These are phyloP conservation scores for Smutsia gigantea DNA, from an alignment of 2,797 vertebrate genomes.

Conservation along the genomic window DNA sequence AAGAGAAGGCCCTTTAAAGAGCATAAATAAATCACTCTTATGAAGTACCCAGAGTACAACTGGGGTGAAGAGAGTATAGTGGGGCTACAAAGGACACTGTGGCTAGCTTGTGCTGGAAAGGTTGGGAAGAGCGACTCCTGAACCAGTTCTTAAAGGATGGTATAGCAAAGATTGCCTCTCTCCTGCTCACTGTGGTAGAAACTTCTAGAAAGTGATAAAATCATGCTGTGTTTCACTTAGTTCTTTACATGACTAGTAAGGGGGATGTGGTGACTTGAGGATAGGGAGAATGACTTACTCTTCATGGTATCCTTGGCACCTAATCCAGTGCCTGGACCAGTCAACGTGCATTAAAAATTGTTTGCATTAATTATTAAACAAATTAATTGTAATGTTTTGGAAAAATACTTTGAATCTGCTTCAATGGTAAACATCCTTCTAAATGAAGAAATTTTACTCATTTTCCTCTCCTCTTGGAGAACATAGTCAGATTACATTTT, in stretches of 20 bases:
- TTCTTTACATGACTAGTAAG: background rate
- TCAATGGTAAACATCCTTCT: constrained; percentile 17
- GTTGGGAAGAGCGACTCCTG: background rate
- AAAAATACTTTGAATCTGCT: constrained; percentile 36
- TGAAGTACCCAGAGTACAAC: background rate
- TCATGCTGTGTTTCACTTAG: background rate
- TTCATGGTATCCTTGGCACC: background rate
- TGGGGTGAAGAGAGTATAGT: background rate
- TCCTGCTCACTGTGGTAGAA: background rate
- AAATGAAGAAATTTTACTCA: constrained; percentile 33
- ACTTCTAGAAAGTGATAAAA: background rate
- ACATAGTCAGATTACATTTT: background rate
- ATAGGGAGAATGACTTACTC: background rate
- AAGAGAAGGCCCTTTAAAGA: constrained; percentile 65
- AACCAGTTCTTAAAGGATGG: background rate
- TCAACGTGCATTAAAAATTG: background rate
- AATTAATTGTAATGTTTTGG: constrained; percentile 12
- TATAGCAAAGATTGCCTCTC: background rate
- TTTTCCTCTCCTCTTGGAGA: background rate
- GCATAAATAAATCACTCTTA: constrained; percentile 34
- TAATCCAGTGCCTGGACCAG: background rate
- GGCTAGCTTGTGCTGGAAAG: background rate
- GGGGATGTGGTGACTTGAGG: background rate
- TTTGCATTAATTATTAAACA: constrained; percentile 46
- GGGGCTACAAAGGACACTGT: background rate